phyloP scores from a whole-genome alignment of 2,113 vertebrate genomes.

The Hemicordylus capensis region DNA sequence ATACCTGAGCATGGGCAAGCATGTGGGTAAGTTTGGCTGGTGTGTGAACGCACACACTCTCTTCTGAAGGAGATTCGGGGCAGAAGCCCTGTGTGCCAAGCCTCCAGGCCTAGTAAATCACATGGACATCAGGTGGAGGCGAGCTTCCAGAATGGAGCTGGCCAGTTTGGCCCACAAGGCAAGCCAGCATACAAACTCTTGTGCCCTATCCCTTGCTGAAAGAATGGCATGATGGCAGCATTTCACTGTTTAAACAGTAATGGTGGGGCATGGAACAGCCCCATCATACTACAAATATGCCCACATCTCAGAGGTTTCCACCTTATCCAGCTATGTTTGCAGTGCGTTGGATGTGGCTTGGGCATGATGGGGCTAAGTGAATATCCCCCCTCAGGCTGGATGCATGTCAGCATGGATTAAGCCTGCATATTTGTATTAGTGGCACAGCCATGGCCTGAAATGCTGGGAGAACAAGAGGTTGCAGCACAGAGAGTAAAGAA shows the following conservation, averaged over 20 bases:
- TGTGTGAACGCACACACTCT: too few species aligned
- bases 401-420: background rate
- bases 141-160: background rate
- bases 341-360: background rate
- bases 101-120: background rate
- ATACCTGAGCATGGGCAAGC: fast-evolving
- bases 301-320: background rate
- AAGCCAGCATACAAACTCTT: background rate
- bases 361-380: background rate
- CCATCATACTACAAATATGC: background rate
- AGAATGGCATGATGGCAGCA: background rate
- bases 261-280: background rate
- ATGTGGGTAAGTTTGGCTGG: too few species aligned
- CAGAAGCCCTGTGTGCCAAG: too few species aligned
- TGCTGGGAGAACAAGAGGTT: background rate
- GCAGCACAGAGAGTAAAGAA: background rate
- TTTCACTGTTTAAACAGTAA: background rate
- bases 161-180: background rate
- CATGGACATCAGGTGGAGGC: background rate
- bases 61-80: too few species aligned
- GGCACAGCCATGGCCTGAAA: background rate
- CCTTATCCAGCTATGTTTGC: background rate
- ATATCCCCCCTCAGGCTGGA: background rate
- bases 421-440: background rate
- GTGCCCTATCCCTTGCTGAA: too few species aligned